Conservation (phyloP, 2,113 vertebrate species). For the Oncorhynchus gorbuscha region DNA sequence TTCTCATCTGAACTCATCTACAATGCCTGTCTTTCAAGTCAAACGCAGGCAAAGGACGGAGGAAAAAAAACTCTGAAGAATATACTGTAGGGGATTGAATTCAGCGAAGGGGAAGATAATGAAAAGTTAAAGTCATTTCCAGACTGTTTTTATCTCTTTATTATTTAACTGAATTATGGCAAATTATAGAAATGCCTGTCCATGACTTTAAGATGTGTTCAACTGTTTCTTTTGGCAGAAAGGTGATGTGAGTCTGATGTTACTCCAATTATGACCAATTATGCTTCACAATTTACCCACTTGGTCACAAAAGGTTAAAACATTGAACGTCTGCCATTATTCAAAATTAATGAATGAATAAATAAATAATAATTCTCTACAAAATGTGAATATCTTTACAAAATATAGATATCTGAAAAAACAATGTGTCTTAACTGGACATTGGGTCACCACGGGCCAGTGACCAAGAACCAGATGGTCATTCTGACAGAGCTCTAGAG, state of each 20-base stretch:
- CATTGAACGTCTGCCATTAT: not conserved
- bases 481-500: too few relatives aligned
- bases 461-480: too few relatives aligned
- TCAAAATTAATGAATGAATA: not conserved
- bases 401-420: too few relatives aligned
- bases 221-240: slow-evolving; percentile 16
- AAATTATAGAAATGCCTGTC: not conserved
- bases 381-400: too few relatives aligned
- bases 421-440: too few relatives aligned
- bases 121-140: slow-evolving; percentile 22
- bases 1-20: slow-evolving; percentile 16
- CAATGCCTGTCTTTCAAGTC: slow-evolving; percentile 35
- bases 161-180: not conserved
- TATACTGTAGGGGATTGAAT: slow-evolving; percentile 15
- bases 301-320: not conserved
- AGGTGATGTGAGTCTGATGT: slow-evolving; percentile 35
- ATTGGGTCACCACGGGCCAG: too few relatives aligned
- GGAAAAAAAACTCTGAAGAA: not conserved
- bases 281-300: not conserved
- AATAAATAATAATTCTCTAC: not conserved
- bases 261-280: slow-evolving; percentile 40
- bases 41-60: slow-evolving; percentile 8
- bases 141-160: slow-evolving; percentile 14
- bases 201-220: not conserved
- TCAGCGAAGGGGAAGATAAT: slow-evolving; percentile 6